Evolutionary conservation across 2,797 vertebrate genomes (phyloP).

Genomic region (Carcharodon carcharias): DNA sequence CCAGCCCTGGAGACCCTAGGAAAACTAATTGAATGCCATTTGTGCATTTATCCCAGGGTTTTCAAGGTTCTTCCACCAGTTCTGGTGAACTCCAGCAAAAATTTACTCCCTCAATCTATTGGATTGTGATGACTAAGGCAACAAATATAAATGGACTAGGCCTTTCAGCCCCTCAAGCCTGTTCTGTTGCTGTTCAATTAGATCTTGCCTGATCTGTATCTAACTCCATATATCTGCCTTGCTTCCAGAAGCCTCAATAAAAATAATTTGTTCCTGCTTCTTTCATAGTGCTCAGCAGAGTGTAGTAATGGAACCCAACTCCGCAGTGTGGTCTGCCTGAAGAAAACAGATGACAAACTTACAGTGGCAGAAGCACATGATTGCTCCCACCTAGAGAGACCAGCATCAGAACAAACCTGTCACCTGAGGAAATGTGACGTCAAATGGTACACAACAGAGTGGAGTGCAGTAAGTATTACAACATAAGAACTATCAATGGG

Average conservation of each 20-base stretch:
- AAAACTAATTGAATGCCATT: not conserved
- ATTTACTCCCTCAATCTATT: not conserved
- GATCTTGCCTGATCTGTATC: not conserved
- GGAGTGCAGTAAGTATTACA: conserved; percentile 58
- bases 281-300: conserved; percentile 58
- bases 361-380: conserved; percentile 49
- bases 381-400: conserved; percentile 52
- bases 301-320: conserved; percentile 62
- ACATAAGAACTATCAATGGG: conserved; percentile 48
- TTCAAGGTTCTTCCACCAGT: not conserved
- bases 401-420: conserved; percentile 54
- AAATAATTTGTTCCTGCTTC: not conserved
- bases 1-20: not conserved
- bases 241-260: not conserved
- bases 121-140: not conserved
- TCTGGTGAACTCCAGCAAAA: not conserved
- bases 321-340: conserved; percentile 54
- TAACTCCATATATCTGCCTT: not conserved
- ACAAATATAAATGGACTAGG: not conserved
- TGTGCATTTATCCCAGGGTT: not conserved
- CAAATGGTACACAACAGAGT: conserved; percentile 64
- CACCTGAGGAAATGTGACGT: conserved; percentile 55
- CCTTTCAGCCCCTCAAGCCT: not conserved
- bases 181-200: not conserved
- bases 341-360: conserved; percentile 47